Conservation (phyloP, 2,888 invertebrate genomes). For the Eugnorisma glareosa region DNA sequence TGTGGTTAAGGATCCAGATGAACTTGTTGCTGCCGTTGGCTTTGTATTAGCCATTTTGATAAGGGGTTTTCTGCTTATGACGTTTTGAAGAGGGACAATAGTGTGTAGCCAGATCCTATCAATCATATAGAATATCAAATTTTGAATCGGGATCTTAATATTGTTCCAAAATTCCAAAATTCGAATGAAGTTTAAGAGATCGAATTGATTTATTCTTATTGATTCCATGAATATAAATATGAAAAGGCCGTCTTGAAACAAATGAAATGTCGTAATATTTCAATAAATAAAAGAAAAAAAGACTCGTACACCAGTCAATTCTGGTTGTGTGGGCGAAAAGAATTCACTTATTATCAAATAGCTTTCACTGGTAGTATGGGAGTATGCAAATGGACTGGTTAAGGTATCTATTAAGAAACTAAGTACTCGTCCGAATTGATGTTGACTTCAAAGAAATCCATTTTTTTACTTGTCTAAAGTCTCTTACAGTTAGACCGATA, state of each 20-base stretch:
- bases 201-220: slow-evolving; percentile 17
- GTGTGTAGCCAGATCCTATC: slow-evolving; percentile 43
- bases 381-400: slow-evolving; percentile 63
- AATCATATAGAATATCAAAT: slow-evolving; percentile 46
- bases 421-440: slow-evolving; percentile 56
- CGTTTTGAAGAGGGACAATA: slow-evolving; percentile 54
- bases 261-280: slow-evolving; percentile 38
- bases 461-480: slow-evolving; percentile 46
- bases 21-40: slow-evolving; percentile 52
- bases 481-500: slow-evolving; percentile 47
- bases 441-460: slow-evolving; percentile 45
- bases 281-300: slow-evolving; percentile 41
- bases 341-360: slow-evolving; percentile 61
- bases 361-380: slow-evolving; percentile 60
- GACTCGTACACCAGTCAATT: slow-evolving; percentile 30
- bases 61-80: slow-evolving; percentile 59
- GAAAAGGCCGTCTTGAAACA: slow-evolving; percentile 4
- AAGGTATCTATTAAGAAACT: slow-evolving; percentile 60
- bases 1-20: slow-evolving; percentile 47
- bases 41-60: slow-evolving; percentile 59
- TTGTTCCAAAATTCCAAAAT: slow-evolving; percentile 6
- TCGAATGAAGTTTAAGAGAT: slow-evolving; percentile 2
- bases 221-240: slow-evolving; percentile 31
- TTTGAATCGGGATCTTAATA: neutral
- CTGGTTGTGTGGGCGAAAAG: slow-evolving; percentile 56